Conservation (phyloP, 2,113 vertebrate genomes). For the Dissostichus mawsoni region DNA sequence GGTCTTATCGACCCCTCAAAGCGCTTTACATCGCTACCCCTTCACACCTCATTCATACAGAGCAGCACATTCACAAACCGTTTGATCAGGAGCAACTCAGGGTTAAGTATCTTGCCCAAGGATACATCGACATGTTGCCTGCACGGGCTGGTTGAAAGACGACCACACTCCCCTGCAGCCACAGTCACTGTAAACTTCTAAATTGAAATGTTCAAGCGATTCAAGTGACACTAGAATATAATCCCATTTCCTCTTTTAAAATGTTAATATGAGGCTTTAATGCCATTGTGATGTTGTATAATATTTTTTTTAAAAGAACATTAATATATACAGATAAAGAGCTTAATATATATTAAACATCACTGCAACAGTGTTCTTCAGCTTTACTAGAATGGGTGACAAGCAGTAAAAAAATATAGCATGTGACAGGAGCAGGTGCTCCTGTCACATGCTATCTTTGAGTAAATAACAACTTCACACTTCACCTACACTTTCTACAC, state of each 20-base stretch:
- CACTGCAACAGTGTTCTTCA: background rate
- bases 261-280: background rate
- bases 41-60: too few species aligned
- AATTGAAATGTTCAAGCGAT: background rate
- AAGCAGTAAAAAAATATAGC: background rate
- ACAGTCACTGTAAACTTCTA: background rate
- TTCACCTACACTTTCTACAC: conserved; percentile 20
- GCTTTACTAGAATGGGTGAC: background rate
- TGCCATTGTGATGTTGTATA: background rate
- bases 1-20: too few species aligned
- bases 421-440: conserved; percentile 43
- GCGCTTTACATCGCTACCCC: too few species aligned
- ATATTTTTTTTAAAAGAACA: background rate
- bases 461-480: conserved; percentile 63
- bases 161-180: too few species aligned
- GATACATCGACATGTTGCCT: too few species aligned
- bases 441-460: conserved; percentile 18
- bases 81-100: too few species aligned
- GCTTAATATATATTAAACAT: background rate
- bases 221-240: background rate
- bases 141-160: too few species aligned
- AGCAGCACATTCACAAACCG: too few species aligned
- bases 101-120: too few species aligned
- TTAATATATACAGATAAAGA: background rate
- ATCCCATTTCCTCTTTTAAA: background rate